phyloP scores from a whole-genome alignment of 2,113 vertebrate species.

The Calonectris borealis region DNA sequence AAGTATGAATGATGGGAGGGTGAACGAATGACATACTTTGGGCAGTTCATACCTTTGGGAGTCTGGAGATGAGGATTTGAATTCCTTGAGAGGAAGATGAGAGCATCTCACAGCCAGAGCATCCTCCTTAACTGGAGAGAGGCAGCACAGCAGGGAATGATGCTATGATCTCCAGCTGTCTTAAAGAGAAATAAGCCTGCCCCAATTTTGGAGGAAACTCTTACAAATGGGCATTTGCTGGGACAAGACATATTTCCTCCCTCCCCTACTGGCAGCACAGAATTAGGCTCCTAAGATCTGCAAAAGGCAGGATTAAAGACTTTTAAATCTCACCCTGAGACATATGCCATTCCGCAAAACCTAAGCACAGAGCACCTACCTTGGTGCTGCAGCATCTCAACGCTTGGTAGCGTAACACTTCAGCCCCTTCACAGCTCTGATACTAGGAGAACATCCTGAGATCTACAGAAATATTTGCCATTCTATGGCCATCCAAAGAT shows the following conservation, averaged over 20 bases:
- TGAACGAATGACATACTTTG: neutral
- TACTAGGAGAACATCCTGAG: neutral
- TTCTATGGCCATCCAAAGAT: neutral
- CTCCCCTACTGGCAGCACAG: neutral
- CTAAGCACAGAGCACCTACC: neutral
- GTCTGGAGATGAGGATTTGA: neutral
- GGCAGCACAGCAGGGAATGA: neutral
- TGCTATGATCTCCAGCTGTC: neutral
- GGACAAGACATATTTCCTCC: accelerated
- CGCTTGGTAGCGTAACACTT: accelerated
- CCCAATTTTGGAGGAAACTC: neutral
- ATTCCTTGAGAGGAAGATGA: neutral
- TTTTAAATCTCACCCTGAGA: neutral
- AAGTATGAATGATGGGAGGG: neutral
- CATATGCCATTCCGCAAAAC: accelerated
- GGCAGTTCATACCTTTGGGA: neutral
- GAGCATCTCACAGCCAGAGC: neutral
- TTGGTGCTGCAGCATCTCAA: neutral
- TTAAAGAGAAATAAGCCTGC: neutral
- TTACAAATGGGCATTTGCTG: neutral
- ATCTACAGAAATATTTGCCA: neutral
- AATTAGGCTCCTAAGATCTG: neutral
- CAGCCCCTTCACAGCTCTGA: neutral
- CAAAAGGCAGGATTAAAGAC: neutral
- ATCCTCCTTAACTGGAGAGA: neutral